Evolutionary conservation across 2,113 vertebrate species (phyloP).

Genomic region (Toxotes chatareus): DNA sequence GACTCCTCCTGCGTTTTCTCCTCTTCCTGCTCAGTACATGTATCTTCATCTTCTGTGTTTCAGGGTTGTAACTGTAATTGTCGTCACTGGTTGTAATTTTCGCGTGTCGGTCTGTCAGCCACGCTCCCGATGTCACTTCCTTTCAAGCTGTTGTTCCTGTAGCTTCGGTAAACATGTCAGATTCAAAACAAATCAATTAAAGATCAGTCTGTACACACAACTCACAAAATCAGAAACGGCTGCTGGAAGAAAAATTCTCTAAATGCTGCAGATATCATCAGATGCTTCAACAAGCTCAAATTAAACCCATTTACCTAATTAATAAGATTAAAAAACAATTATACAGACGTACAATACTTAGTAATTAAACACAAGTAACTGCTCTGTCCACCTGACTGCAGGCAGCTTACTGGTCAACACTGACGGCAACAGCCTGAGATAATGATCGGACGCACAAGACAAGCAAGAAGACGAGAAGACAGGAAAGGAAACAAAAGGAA

Average conservation of each 20-base stretch:
- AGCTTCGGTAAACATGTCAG: too few relatives aligned
- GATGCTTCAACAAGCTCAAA: not conserved
- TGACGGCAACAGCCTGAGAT: not conserved
- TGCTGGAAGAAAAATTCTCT: not conserved
- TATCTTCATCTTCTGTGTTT: too few relatives aligned
- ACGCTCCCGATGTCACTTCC: too few relatives aligned
- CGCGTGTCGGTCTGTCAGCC: too few relatives aligned
- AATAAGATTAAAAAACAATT: not conserved
- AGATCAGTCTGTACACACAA: too few relatives aligned
- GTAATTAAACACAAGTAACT: constrained; percentile 15
- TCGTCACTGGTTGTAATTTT: too few relatives aligned
- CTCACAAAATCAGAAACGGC: not conserved
- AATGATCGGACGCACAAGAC: not conserved
- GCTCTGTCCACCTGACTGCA: not conserved
- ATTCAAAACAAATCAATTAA: too few relatives aligned
- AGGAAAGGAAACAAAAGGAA: not conserved
- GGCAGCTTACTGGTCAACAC: not conserved
- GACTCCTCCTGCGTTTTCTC: too few relatives aligned
- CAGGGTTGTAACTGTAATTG: too few relatives aligned
- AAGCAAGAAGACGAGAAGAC: not conserved
- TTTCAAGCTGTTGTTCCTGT: too few relatives aligned
- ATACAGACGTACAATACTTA: not conserved
- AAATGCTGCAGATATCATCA: not conserved
- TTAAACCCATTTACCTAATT: not conserved
- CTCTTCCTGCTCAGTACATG: too few relatives aligned